Evolutionary conservation across 2,113 vertebrate species (phyloP).

Genomic region (Halcyon malimbica): DNA sequence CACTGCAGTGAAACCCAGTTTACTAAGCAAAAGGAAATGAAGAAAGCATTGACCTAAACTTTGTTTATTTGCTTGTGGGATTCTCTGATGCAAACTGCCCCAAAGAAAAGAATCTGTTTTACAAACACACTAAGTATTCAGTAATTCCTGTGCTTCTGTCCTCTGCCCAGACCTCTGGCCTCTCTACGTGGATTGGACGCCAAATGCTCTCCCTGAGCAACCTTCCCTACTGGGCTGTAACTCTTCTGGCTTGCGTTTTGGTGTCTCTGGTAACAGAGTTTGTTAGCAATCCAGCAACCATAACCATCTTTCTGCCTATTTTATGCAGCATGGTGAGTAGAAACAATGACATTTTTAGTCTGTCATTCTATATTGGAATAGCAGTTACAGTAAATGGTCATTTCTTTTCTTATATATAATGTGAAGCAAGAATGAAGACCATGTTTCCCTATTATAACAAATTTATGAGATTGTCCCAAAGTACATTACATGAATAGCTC

Average conservation of each 20-base stretch:
- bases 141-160: not conserved
- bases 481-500: not conserved
- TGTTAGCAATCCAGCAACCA: conserved; percentile 96
- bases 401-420: not conserved
- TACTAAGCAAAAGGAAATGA: not conserved
- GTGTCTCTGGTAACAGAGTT: conserved; percentile 96
- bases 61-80: not conserved
- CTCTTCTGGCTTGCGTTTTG: conserved; percentile 91
- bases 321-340: conserved; percentile 90
- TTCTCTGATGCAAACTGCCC: not conserved
- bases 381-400: not conserved
- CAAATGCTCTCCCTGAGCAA: conserved; percentile 96
- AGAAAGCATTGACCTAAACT: not conserved
- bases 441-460: not conserved
- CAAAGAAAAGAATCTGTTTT: not conserved
- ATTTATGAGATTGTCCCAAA: not conserved
- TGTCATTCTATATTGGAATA: not conserved
- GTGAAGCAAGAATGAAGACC: not conserved
- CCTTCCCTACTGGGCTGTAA: conserved; percentile 93
- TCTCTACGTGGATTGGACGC: conserved; percentile 93
- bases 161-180: conserved; percentile 83
- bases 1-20: not conserved
- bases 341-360: not conserved
- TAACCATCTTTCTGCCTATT: conserved; percentile 97
- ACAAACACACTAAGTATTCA: not conserved